Evolutionary conservation across 2,113 vertebrate genomes (phyloP), one percentile per base, ranked within the genome.

Genomic region (Tapirus terrestris): DNA sequence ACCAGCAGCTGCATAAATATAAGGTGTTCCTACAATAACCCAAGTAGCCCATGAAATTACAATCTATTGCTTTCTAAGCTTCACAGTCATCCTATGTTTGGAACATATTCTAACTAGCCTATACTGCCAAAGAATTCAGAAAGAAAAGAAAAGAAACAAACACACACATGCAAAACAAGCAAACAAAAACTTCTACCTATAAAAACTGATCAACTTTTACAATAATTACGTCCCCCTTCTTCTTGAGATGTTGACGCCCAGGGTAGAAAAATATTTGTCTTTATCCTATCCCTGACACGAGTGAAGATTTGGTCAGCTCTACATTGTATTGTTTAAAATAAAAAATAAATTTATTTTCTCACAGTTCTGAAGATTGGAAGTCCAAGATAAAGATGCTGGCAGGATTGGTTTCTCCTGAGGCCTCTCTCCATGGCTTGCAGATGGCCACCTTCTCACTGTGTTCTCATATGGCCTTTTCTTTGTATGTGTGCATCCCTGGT

Each of bases 401-500:
- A 79, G 23, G 16, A 45, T 86, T 68, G 36, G 27, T 73, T 60
- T 87, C 39, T 77, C 11, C 67, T 33, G 29, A 82, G 51, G 17
- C 45, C 27, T 53, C 36, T 91, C 29, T 36, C n/a, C 48, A 81
- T 27, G 51, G 14, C 80, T 60, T 85, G 23, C 23, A 45, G 53
- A 53, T 72, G 88, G 18, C 5, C 8, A 0, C 53, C 3, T 85
- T 63, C 36, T 70, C 33, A 3, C 53, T 58, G 2, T 11, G 7
- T 58, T 33, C 29, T 95, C 3, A 39, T 6, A 3, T 81, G 39
- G 33, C 16, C 25, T 70, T 73, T 73, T 77, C 33, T 91, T 7
- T 33, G 5, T 58, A 21, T 33, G 21, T 16, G 27, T 1, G 0
- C 6, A 4, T 76, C 17, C n/a, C 58, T 65, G 3, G 3, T 25